Evolutionary conservation across 2,797 vertebrate genomes (phyloP).

Genomic region (Falco cherrug): DNA sequence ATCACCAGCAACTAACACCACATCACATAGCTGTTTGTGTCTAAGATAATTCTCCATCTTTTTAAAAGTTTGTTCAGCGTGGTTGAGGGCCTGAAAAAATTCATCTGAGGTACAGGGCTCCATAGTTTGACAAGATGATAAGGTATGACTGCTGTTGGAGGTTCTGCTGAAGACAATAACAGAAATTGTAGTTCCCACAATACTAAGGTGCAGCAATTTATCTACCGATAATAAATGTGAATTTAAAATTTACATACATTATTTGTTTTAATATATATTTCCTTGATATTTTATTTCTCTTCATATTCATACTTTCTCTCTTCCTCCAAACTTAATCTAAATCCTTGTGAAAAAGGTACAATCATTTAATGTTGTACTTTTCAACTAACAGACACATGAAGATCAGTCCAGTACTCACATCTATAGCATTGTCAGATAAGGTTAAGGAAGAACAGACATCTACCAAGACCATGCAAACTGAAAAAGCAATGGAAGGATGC

Average conservation of each 20-base stretch:
- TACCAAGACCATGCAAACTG: neutral
- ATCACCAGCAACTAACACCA: constrained; percentile 92
- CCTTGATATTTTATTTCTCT: neutral
- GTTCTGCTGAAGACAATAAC: constrained; percentile 78
- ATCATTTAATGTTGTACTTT: neutral
- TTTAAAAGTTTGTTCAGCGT: constrained; percentile 93
- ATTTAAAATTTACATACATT: neutral
- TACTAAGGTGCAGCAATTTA: neutral
- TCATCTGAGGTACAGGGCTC: constrained; percentile 95
- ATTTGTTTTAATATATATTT: neutral
- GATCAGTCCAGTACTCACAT: neutral
- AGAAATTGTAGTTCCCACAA: neutral
- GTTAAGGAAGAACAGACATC: neutral
- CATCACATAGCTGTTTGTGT: constrained; percentile 93
- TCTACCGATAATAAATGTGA: neutral
- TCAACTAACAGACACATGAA: neutral
- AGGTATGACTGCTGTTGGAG: constrained; percentile 89
- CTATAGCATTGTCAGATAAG: neutral
- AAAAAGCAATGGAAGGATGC: neutral
- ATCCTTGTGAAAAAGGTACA: neutral
- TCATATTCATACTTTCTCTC: neutral
- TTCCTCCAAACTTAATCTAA: neutral
- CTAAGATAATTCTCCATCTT: constrained; percentile 97
- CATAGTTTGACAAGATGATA: constrained; percentile 91
- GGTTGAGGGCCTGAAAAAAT: constrained; percentile 93